These are phyloP conservation scores for Orientallactaga bullata DNA, from an alignment of 2,113 vertebrate species.

Conservation along the genomic window DNA sequence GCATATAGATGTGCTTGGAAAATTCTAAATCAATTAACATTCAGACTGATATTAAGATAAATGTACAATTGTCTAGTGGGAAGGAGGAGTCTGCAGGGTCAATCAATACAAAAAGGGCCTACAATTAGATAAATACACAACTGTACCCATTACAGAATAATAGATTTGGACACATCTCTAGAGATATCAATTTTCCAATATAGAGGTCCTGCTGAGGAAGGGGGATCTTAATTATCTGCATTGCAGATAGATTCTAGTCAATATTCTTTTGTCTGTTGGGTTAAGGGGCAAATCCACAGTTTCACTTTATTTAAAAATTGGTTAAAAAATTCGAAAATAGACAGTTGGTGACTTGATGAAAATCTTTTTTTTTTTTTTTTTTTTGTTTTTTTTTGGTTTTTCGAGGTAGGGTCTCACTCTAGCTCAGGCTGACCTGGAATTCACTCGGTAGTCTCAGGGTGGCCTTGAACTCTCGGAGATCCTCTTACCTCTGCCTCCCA, in stretches of 20 bases:
- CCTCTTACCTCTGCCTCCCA: no score
- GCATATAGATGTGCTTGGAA: conserved; percentile 31
- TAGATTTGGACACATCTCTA: not conserved
- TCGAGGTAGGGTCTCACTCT: no score
- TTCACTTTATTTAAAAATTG: not conserved
- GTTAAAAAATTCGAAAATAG: not conserved
- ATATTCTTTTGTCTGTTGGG: not conserved
- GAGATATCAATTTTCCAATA: not conserved
- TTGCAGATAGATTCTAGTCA: not conserved
- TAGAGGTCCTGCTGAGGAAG: not conserved
- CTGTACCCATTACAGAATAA: not conserved
- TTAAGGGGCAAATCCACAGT: not conserved
- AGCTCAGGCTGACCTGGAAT: no score
- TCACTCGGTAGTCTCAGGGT: no score
- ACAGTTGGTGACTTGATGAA: not conserved
- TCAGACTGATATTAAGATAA: conserved; percentile 2
- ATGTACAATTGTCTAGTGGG: not conserved
- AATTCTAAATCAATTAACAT: conserved; percentile 40
- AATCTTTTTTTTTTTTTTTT: no score
- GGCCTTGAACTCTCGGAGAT: no score
- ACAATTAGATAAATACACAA: not conserved
- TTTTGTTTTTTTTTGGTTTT: no score
- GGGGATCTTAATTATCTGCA: conserved; percentile 11
- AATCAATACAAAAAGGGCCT: not conserved
- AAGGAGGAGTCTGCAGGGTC: not conserved